These are phyloP conservation scores for Mythimna lalbum DNA, from an alignment of 2,888 invertebrate genomes.

Conservation along the genomic window DNA sequence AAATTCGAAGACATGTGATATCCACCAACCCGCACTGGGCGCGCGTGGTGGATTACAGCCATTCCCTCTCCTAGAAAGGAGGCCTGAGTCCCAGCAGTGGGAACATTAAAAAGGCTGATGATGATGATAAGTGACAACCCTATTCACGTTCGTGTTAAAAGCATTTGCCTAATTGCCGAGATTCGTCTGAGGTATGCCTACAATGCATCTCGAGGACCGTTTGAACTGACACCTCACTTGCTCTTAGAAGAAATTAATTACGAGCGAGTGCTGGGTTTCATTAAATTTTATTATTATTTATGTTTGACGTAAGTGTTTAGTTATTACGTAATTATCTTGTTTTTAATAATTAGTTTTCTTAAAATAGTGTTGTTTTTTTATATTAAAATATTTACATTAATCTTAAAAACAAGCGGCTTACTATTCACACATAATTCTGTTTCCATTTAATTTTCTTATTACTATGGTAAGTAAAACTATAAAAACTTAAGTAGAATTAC, in stretches of 20 bases:
- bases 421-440: neutral
- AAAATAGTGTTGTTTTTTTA: neutral
- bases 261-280: constrained; percentile 36
- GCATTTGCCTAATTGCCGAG: constrained; percentile 78
- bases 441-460: neutral
- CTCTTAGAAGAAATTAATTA: constrained; percentile 50
- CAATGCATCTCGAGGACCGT: constrained; percentile 63
- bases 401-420: neutral
- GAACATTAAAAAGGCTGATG: too few relatives aligned
- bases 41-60: too few relatives aligned
- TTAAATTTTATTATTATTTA: constrained; percentile 50
- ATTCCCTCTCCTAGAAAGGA: too few relatives aligned
- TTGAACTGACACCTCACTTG: constrained; percentile 58
- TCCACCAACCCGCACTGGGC: too few relatives aligned
- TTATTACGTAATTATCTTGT: constrained; percentile 15
- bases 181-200: constrained; percentile 76
- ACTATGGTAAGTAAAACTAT: neutral
- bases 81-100: too few relatives aligned
- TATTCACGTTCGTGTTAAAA: constrained; percentile 70
- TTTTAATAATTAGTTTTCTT: constrained; percentile 12
- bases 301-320: neutral
- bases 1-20: too few relatives aligned
- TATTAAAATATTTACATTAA: neutral
- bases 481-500: neutral
- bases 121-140: too few relatives aligned